Conservation (phyloP, 2,797 vertebrate species). For the Macrochelys suwanniensis region DNA sequence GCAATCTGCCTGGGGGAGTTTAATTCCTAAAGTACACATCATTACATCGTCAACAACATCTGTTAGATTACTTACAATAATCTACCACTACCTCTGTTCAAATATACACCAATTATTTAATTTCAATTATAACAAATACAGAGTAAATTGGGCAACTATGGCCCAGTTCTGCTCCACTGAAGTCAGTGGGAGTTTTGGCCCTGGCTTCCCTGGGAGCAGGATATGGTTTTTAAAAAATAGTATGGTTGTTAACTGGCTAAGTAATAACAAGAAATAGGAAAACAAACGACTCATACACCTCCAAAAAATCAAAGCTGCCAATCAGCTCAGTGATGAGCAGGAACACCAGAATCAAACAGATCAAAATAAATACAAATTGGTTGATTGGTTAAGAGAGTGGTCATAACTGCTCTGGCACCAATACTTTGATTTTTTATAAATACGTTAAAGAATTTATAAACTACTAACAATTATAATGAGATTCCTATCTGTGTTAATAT, state of each 20-base stretch:
- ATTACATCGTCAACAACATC: background rate
- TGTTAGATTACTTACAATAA: slow-evolving; percentile 10
- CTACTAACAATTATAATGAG: background rate
- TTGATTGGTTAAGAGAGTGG: background rate
- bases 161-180: background rate
- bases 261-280: background rate
- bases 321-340: background rate
- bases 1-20: background rate
- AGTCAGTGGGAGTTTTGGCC: background rate
- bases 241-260: background rate
- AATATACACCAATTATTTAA: slow-evolving; percentile 4
- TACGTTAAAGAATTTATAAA: background rate
- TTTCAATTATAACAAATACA: slow-evolving; percentile 9
- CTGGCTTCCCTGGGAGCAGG: background rate
- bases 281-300: background rate
- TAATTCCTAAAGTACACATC: slow-evolving; percentile 16
- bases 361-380: background rate
- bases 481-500: background rate
- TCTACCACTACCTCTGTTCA: background rate
- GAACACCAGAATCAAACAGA: background rate
- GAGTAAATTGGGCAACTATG: background rate
- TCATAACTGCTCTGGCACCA: background rate
- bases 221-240: slow-evolving; percentile 6
- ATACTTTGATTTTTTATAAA: background rate
- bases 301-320: background rate